phyloP scores from a whole-genome alignment of 1,140 invertebrate genomes.

The Drosophila dunni region DNA sequence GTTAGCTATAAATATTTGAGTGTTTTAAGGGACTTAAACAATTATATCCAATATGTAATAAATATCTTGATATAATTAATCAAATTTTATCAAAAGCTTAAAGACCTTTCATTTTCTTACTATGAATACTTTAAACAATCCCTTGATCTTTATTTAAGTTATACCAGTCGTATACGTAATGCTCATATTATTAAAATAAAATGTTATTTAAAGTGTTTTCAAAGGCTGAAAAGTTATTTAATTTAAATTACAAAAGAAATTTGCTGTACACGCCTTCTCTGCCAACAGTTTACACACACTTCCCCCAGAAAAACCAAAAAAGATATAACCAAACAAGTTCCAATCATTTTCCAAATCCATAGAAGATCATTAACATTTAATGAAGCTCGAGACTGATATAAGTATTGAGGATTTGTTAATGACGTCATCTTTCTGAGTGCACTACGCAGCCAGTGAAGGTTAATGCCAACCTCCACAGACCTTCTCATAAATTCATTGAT shows the following conservation, averaged over 20 bases:
- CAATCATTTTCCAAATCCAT: constrained; percentile 29
- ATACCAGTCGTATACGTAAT: too few relatives aligned
- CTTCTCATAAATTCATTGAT: not conserved
- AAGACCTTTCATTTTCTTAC: too few relatives aligned
- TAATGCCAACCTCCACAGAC: not conserved
- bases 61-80: too few relatives aligned
- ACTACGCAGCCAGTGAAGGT: not conserved
- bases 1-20: too few relatives aligned
- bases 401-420: not conserved
- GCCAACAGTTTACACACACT: not conserved
- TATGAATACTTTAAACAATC: too few relatives aligned
- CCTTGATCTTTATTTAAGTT: too few relatives aligned
- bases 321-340: constrained; percentile 9
- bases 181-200: too few relatives aligned
- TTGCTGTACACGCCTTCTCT: not conserved
- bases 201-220: too few relatives aligned
- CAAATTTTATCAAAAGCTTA: too few relatives aligned
- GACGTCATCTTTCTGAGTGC: not conserved
- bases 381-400: not conserved
- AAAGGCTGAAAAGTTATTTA: not conserved
- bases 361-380: not conserved
- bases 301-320: constrained; percentile 26
- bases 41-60: too few relatives aligned
- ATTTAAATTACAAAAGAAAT: not conserved
- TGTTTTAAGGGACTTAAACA: too few relatives aligned